phyloP scores from a whole-genome alignment of 2,113 vertebrate species.

The Erythrolamprus reginae region DNA sequence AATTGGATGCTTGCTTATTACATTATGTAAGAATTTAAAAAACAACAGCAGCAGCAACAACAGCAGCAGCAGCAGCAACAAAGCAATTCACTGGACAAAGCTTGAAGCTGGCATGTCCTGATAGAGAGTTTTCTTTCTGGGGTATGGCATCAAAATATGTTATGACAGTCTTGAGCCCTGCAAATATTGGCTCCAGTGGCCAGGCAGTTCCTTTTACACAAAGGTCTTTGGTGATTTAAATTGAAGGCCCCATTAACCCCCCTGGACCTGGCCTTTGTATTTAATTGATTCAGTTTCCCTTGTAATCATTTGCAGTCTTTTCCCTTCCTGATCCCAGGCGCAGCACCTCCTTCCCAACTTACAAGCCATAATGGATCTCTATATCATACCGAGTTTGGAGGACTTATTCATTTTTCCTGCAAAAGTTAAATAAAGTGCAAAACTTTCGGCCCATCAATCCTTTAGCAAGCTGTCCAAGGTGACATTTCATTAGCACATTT shows the following conservation, averaged over 20 bases:
- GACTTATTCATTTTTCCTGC: constrained; percentile 74
- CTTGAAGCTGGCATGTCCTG: too few species aligned
- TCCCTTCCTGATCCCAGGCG: constrained; percentile 25
- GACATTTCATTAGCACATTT: constrained; percentile 94
- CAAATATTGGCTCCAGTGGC: neutral
- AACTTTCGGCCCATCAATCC: constrained; percentile 86
- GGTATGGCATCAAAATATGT: neutral
- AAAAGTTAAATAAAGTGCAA: constrained; percentile 85
- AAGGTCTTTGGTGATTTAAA: constrained; percentile 16
- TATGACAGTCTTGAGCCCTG: neutral
- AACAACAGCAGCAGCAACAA: too few species aligned
- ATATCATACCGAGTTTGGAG: constrained; percentile 68
- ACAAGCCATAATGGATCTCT: constrained; percentile 65
- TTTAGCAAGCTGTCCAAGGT: constrained; percentile 82
- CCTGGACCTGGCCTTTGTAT: neutral
- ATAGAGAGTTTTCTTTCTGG: neutral
- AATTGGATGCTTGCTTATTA: neutral
- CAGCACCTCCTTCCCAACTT: constrained; percentile 41
- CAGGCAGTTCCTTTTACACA: constrained; percentile 20
- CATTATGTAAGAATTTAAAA: neutral
- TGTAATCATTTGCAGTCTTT: constrained; percentile 24
- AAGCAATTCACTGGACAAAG: too few species aligned
- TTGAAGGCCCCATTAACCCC: neutral
- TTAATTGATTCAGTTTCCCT: constrained; percentile 50
- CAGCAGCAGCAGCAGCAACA: neutral